A percentile compares a stretch with the other conserved stretches of the same genome.
Conservation (phyloP, 2,797 vertebrate genomes). For the Notoglanidium macrostoma region DNA sequence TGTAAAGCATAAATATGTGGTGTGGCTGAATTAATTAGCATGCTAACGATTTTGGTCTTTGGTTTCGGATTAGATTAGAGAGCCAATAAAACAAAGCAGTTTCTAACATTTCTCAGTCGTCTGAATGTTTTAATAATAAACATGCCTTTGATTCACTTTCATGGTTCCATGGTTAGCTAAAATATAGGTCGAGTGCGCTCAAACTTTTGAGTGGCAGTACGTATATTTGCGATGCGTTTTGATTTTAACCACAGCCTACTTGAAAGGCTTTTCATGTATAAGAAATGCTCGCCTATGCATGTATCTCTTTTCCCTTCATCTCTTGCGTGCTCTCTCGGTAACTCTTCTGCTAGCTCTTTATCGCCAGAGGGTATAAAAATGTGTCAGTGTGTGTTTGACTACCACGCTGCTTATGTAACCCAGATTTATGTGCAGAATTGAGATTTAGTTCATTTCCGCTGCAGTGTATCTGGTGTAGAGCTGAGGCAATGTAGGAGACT, state of each 20-base stretch:
- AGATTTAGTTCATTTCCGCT: conserved; percentile 7
- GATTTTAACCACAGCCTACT: not conserved
- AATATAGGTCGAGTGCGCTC: not conserved
- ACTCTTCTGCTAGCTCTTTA: conserved; percentile 18
- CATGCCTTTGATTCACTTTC: too few species aligned
- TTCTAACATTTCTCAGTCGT: not conserved
- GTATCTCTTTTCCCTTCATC: not conserved
- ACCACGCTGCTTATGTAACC: conserved; percentile 24
- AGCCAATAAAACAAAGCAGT: not conserved
- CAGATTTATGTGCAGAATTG: conserved; percentile 20
- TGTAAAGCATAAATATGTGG: not conserved
- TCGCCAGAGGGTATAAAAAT: conserved; percentile 24
- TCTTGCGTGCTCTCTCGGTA: not conserved
- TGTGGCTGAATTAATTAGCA: conserved; percentile 7
- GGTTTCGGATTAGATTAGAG: not conserved
- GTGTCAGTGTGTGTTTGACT: conserved; percentile 28
- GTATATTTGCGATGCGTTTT: not conserved
- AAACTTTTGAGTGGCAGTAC: conserved; percentile 22
- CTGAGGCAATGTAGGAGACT: not conserved
- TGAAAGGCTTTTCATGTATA: conserved; percentile 7
- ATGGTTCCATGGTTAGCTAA: not conserved
- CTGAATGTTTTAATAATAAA: not conserved
- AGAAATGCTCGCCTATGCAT: not conserved
- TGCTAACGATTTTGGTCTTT: not conserved
- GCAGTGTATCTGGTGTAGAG: not conserved